Evolutionary conservation across 2,797 vertebrate species (phyloP).

Genomic region (Leptoclinus maculatus): DNA sequence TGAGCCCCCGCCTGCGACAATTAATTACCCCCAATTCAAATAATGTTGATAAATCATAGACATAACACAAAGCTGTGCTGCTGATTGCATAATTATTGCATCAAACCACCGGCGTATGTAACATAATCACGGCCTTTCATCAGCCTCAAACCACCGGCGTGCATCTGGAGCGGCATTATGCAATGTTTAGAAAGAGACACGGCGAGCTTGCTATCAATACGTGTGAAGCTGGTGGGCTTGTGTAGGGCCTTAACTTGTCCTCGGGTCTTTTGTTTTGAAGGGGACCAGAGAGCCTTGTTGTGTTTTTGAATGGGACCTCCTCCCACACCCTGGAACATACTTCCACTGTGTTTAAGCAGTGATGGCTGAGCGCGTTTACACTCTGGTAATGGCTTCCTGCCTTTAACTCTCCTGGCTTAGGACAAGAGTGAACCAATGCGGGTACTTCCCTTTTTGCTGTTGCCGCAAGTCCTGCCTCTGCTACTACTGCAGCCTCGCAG

Average conservation of each 20-base stretch:
- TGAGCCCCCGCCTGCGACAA: constrained; percentile 59
- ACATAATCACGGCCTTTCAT: constrained; percentile 82
- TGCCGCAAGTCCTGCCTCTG: constrained; percentile 29
- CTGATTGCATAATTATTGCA: constrained; percentile 83
- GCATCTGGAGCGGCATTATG: constrained; percentile 72
- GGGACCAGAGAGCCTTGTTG: constrained; percentile 42
- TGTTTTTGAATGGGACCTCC: constrained; percentile 49
- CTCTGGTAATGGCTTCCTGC: constrained; percentile 83
- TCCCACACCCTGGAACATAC: constrained; percentile 63
- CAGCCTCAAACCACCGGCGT: constrained; percentile 72
- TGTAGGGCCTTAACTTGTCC: constrained; percentile 29
- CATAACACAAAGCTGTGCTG: constrained; percentile 69
- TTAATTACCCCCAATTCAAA: constrained; percentile 72
- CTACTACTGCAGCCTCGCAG: constrained; percentile 23
- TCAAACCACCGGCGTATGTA: constrained; percentile 75
- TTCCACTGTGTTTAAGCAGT: constrained; percentile 73
- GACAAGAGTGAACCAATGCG: constrained; percentile 45
- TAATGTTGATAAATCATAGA: constrained; percentile 74
- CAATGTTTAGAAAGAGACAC: constrained; percentile 70
- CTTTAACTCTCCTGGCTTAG: constrained; percentile 74
- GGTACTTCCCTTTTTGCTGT: constrained; percentile 50
- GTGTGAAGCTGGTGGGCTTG: constrained; percentile 34
- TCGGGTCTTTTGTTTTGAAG: constrained; percentile 27
- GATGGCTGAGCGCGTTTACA: constrained; percentile 80
- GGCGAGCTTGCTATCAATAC: constrained; percentile 43